Base-by-base conservation (phyloP, 1,140 invertebrate species). In the Oryctes rhinoceros region DNA sequence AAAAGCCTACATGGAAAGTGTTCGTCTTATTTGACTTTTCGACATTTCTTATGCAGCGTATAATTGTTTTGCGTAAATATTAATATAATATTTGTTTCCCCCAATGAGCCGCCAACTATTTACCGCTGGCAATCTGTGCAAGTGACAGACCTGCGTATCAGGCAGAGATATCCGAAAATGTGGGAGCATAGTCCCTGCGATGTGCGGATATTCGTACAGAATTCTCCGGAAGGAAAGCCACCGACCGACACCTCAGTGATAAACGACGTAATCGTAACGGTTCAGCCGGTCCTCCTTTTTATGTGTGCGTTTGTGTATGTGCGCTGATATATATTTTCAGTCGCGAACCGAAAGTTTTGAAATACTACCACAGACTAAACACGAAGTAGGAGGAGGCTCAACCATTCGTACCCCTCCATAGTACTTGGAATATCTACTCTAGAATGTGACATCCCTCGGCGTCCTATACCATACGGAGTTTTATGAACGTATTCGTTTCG, bases 201-300 rank as follows among this genome's bases (percentile, higher is more conserved):
- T 15, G 65, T 24, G 35, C 11, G 35, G 65, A 71, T 71, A 71
- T 71, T 71, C 65, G 65, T 37, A 18, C 65, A 10, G 65, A 71
- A 71, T 71, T 24, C 65, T 44, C 65, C 62, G 78, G 78, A 79
- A 79, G 47, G 65, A 37, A 75, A 71, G 62, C 47, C 78, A 79
- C 35, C 78, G 78, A 79, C 78, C 78, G 78, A 79, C 78, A 79
- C 44, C 78, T 62, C 71, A 71, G 78, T 79, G 78, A 79, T 79
- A 71, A 74, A 79, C 65, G 78, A 79, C 24, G 39, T 71, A 79
- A 79, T 65, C 65, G 65, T 65, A 79, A 74, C 65, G 15, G 53
- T 59, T 18, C 53, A 71, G 65, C 24, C 65, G 7, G 65, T 71
- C 18, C 20, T 71, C 18, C 53, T 59, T 59, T 18, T 59, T 59